phyloP scores from a whole-genome alignment of 2,888 invertebrate genomes.

The Orthosia gracilis region DNA sequence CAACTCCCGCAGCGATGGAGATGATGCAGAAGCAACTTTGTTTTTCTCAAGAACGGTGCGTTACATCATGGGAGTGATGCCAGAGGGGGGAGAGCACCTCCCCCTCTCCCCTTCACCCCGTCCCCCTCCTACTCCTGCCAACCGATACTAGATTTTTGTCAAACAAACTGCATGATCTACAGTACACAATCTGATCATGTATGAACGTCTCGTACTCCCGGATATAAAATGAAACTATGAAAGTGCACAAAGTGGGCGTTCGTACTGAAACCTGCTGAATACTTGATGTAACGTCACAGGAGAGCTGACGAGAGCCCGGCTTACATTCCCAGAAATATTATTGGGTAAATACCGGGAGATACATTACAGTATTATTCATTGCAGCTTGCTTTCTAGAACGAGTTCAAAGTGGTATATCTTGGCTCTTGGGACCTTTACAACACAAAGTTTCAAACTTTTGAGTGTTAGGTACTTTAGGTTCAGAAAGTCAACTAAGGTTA shows the following conservation, averaged over 20 bases:
- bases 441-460: neutral
- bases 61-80: no score
- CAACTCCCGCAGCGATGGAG: no score
- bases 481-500: neutral
- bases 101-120: no score
- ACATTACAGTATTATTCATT: slow-evolving; percentile 27
- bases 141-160: no score
- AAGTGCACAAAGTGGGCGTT: slow-evolving; percentile 24
- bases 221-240: slow-evolving; percentile 15
- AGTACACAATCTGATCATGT: neutral
- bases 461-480: slow-evolving; percentile 2
- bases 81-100: no score
- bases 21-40: no score
- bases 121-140: no score
- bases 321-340: slow-evolving; percentile 30
- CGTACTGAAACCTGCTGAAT: slow-evolving; percentile 27
- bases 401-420: neutral
- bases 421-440: neutral
- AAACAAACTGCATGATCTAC: no score
- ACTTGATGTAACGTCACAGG: slow-evolving; percentile 34
- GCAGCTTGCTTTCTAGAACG: neutral
- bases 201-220: neutral
- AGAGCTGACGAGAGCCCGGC: slow-evolving; percentile 14
- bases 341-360: slow-evolving; percentile 29
- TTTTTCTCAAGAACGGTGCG: no score